Conservation (phyloP, 2,113 vertebrate species). For the Microcebus tavaratra region DNA sequence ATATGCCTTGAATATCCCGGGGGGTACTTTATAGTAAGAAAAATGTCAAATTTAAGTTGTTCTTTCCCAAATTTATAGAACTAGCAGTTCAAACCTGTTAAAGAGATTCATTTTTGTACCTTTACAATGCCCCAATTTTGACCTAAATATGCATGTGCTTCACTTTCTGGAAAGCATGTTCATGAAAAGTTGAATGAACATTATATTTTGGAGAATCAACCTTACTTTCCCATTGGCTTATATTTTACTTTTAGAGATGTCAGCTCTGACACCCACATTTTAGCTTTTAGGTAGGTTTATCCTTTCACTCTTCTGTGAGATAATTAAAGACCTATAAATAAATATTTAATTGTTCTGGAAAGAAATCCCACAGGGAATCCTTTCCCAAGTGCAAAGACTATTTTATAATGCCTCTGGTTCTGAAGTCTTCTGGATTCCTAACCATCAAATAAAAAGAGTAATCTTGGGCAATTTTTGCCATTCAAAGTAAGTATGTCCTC, state of each 20-base stretch:
- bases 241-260: neutral
- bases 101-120: neutral
- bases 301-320: conserved; percentile 9
- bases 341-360: neutral
- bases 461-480: neutral
- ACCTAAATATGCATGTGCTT: neutral
- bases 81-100: neutral
- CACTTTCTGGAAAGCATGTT: conserved; percentile 21
- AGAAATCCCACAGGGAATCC: neutral
- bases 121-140: neutral
- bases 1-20: neutral
- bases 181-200: neutral
- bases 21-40: neutral
- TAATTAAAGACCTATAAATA: conserved; percentile 2
- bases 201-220: neutral
- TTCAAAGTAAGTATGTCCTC: neutral
- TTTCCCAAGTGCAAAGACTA: neutral
- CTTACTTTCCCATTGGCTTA: neutral
- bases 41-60: neutral
- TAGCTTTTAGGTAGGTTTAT: conserved; percentile 31
- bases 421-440: conserved; percentile 11
- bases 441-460: neutral
- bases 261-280: neutral
- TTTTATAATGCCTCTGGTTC: neutral
- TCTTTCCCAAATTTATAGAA: neutral